Evolutionary conservation across 1,140 invertebrate genomes (phyloP).

Genomic region (Zaprionus capensis): DNA sequence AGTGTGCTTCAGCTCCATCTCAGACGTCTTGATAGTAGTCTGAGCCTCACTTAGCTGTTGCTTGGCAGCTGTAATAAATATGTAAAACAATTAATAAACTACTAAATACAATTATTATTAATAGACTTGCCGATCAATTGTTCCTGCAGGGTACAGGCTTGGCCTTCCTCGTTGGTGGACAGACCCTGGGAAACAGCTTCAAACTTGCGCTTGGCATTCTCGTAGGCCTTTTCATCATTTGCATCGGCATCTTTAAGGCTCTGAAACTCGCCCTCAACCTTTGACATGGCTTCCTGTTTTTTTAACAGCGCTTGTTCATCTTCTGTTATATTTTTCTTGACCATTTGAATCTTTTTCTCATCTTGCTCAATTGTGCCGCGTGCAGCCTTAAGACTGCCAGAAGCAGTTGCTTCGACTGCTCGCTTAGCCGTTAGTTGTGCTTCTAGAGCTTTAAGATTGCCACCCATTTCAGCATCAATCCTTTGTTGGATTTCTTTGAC

Average conservation of each 20-base stretch:
- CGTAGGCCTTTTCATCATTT: slow-evolving; percentile 88
- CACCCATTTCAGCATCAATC: slow-evolving; percentile 88
- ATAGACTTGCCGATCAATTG: slow-evolving; percentile 90
- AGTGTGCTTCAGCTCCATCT: slow-evolving; percentile 91
- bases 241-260: slow-evolving; percentile 89
- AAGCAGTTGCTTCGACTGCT: slow-evolving; percentile 88
- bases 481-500: slow-evolving; percentile 85
- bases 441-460: slow-evolving; percentile 88
- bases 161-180: slow-evolving; percentile 91
- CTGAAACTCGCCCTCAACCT: slow-evolving; percentile 89
- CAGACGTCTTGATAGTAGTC: slow-evolving; percentile 91
- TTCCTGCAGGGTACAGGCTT: slow-evolving; percentile 94
- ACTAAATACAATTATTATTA: not conserved
- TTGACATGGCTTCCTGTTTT: slow-evolving; percentile 89
- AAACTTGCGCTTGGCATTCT: slow-evolving; percentile 90
- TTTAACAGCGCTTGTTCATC: slow-evolving; percentile 88
- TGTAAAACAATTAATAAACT: not conserved
- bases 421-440: slow-evolving; percentile 88
- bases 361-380: slow-evolving; percentile 90
- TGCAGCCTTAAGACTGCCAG: slow-evolving; percentile 88
- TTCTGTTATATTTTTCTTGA: slow-evolving; percentile 89
- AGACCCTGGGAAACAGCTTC: slow-evolving; percentile 94
- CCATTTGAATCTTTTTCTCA: slow-evolving; percentile 88
- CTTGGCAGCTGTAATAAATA: slow-evolving; percentile 87
- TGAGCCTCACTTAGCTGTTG: slow-evolving; percentile 90